Evolutionary conservation across 2,888 invertebrate species (phyloP).

Genomic region (Suillia variegata): DNA sequence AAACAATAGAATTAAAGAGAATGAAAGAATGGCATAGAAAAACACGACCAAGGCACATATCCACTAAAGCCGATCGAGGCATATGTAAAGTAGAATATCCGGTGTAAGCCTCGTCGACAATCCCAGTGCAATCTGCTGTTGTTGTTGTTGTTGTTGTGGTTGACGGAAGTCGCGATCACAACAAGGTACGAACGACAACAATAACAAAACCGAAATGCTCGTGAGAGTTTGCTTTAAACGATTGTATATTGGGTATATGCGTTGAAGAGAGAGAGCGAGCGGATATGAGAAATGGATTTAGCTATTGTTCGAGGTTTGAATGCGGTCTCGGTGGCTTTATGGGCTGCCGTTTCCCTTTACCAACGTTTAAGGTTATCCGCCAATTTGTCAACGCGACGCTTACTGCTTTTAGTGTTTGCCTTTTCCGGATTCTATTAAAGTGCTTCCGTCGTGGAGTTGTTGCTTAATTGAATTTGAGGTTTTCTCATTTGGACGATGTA

Average conservation of each 20-base stretch:
- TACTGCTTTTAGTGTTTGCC: slow-evolving; percentile 26
- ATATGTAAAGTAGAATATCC: slow-evolving; percentile 5
- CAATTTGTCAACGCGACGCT: slow-evolving; percentile 37
- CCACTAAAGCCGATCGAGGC: neutral
- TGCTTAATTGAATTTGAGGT: slow-evolving; percentile 8
- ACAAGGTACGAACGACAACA: slow-evolving; percentile 15
- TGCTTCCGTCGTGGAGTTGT: slow-evolving; percentile 37
- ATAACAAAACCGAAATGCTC: slow-evolving; percentile 3
- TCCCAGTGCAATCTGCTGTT: neutral
- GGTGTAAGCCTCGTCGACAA: slow-evolving; percentile 1
- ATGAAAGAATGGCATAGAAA: slow-evolving; percentile 14
- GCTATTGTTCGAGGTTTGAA: neutral
- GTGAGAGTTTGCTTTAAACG: neutral
- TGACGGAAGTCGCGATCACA: slow-evolving; percentile 18
- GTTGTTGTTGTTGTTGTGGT: too few species aligned
- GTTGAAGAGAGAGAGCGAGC: slow-evolving; percentile 11
- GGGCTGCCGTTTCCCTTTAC: neutral
- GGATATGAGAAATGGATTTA: neutral
- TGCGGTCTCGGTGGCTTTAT: neutral
- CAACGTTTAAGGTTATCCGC: slow-evolving; percentile 30
- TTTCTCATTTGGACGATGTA: neutral
- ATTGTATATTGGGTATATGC: neutral
- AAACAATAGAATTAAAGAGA: slow-evolving; percentile 26
- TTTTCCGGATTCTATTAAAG: slow-evolving; percentile 42
- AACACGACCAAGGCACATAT: neutral